Percentiles rank a stretch among this genome's conserved stretches.
These are phyloP conservation scores for Tupaia tana DNA, from an alignment of 2,113 vertebrate genomes.

Conservation along the genomic window DNA sequence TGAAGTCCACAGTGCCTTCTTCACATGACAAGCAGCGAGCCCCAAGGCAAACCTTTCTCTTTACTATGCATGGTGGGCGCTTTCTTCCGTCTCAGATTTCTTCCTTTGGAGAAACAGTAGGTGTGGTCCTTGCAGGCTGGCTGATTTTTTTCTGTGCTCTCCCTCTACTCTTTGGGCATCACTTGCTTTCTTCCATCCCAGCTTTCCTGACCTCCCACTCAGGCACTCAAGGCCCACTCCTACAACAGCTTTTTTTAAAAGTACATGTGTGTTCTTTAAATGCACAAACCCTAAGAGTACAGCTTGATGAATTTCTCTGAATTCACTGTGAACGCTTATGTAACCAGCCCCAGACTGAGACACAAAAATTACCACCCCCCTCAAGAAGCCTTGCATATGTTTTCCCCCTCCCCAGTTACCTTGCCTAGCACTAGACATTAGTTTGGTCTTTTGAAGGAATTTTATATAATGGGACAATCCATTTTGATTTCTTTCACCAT, in stretches of 20 bases:
- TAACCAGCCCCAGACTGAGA: neutral
- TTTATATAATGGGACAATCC: neutral
- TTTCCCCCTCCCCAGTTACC: neutral
- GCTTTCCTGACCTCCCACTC: neutral
- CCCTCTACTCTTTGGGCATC: neutral
- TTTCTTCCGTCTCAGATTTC: neutral
- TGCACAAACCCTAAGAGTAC: fast-evolving
- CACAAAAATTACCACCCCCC: neutral
- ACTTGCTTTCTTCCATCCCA: neutral
- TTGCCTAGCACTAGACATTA: neutral
- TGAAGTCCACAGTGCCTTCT: neutral
- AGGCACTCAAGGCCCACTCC: neutral
- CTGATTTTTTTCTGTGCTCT: neutral
- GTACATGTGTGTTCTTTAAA: neutral
- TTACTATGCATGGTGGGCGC: fast-evolving
- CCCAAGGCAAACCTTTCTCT: too few species aligned
- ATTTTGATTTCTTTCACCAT: neutral
- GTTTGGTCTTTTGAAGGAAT: neutral
- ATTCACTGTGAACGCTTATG: neutral
- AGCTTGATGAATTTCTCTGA: neutral
- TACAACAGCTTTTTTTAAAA: neutral
- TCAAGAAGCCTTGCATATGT: neutral
- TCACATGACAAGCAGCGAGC: neutral
- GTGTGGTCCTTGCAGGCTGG: neutral
- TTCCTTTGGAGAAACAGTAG: neutral